Percentiles rank a stretch among this genome's conserved stretches.
Conservation (phyloP, 2,797 vertebrate species). For the Anabacerthia variegaticeps region DNA sequence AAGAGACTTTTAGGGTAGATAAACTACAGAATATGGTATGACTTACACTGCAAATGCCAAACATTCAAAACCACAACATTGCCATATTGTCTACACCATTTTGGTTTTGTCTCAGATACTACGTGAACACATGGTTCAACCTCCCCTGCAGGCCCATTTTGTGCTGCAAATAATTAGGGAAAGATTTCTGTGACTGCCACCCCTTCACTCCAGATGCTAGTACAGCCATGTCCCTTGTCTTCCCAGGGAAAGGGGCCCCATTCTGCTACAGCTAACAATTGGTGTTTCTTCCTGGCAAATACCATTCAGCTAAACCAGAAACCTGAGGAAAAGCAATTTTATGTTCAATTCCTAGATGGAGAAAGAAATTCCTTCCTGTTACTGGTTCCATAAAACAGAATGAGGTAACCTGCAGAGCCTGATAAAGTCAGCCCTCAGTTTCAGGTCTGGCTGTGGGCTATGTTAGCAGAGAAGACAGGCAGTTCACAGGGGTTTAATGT, state of each 20-base stretch:
- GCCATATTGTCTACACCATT: not conserved
- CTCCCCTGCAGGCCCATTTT: rapidly evolving
- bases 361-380: slow-evolving; percentile 56
- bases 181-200: not conserved
- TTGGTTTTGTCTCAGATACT: not conserved
- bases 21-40: not conserved
- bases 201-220: not conserved
- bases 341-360: slow-evolving; percentile 37
- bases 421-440: slow-evolving; percentile 44
- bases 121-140: not conserved
- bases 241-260: not conserved
- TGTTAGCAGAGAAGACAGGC: slow-evolving; percentile 7
- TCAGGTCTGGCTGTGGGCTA: slow-evolving; percentile 26
- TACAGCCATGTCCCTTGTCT: not conserved
- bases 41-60: not conserved
- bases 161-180: not conserved
- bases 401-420: slow-evolving; percentile 20
- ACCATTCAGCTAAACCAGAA: slow-evolving; percentile 5
- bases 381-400: slow-evolving; percentile 41
- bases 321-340: slow-evolving; percentile 51
- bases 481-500: not conserved
- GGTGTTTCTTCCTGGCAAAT: slow-evolving; percentile 6
- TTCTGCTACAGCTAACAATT: not conserved
- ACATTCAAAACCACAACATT: not conserved
- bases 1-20: not conserved